Base-by-base conservation (phyloP, 2,113 vertebrate species). In the Gallinago media region DNA sequence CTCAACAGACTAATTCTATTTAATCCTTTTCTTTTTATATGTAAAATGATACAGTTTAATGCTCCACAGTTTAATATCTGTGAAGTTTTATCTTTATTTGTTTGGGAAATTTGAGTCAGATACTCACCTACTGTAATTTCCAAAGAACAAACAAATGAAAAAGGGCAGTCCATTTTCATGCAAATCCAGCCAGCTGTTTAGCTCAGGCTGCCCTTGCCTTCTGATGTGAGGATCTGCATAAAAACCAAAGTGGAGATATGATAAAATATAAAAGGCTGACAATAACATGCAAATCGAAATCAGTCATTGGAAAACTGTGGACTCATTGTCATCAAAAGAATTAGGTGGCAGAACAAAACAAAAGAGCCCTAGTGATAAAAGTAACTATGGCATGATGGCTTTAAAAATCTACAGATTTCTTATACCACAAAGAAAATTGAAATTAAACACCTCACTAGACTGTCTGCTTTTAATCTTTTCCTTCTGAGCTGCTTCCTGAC, bases 171-270 rank as follows among this genome's bases (percentile, higher is more conserved):
- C 90, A 98, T 98, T 98, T 95, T 98, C 97, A 98, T 98, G 98
- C 97, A 98, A 98, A 98, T 98, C 88, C 89, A 89, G 96, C 98
- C 98, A 98, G 98, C 98, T 98, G 98, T 98, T 98, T 97, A 94
- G 96, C 98, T 97, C 96, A 92, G 91, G 93, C 92, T 97, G 96
- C 96, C 96, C 97, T 90, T 96, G 95, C 97, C 89, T 98, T 96
- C 86, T 97, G 97, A 98, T 97, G 97, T 95, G 96, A 97, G 97
- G 98, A 98, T 98, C 98, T 98, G 98, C 98, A 98, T 98, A 97
- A 97, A 98, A 98, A 97, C 97, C 95, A 97, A 97, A 94, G 93
- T 96, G 96, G 91, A 97, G 96, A 98, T 97, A 98, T 97, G 97
- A 98, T 95, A 96, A 96, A 97, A 94, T 96, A 96, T 92, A 97